These are phyloP conservation scores for Bellardia pandia DNA, from an alignment of 2,888 invertebrate species.

Conservation along the genomic window DNA sequence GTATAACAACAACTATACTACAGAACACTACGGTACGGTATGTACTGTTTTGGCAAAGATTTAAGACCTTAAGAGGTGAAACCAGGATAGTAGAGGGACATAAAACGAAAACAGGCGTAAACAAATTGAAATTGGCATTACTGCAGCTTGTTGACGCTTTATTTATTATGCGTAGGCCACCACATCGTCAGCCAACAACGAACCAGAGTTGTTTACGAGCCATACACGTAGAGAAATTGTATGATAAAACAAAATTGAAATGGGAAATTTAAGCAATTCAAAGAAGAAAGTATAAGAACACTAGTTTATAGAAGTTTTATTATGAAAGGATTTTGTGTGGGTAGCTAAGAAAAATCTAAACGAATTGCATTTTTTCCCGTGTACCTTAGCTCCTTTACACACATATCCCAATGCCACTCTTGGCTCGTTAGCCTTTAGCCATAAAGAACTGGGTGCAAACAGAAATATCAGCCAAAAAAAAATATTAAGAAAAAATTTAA, in stretches of 20 bases:
- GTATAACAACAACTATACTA: constrained; percentile 44
- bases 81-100: not conserved
- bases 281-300: not conserved
- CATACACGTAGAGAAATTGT: constrained; percentile 43
- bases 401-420: constrained; percentile 36
- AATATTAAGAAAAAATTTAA: not conserved
- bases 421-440: constrained; percentile 54
- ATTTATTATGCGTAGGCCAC: constrained; percentile 79
- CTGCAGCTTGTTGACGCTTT: constrained; percentile 82
- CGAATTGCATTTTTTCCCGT: constrained; percentile 20
- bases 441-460: constrained; percentile 34
- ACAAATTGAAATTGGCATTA: constrained; percentile 81
- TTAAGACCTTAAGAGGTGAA: constrained; percentile 51
- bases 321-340: too few relatives aligned
- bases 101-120: constrained; percentile 70
- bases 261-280: not conserved
- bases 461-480: not conserved
- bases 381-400: constrained; percentile 11
- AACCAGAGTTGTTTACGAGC: constrained; percentile 54
- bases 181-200: constrained; percentile 60
- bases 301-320: not conserved
- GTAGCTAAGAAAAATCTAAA: not conserved
- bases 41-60: constrained; percentile 54
- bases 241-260: not conserved
- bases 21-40: not conserved